Conservation (phyloP, 2,797 vertebrate species). For the Lagothrix lagotricha region DNA sequence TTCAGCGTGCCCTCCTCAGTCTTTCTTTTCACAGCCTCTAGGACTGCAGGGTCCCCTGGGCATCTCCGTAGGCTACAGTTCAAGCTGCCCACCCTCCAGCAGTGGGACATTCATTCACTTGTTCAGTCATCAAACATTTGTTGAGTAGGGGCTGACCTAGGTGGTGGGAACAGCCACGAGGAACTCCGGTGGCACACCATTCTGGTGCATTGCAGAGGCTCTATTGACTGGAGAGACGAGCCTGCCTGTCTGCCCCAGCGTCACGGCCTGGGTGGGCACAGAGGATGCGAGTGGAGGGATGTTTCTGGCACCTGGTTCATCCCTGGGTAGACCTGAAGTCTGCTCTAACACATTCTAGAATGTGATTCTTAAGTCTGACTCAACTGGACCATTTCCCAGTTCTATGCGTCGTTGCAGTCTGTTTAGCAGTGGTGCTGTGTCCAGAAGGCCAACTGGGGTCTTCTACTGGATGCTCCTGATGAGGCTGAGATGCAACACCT, state of each 20-base stretch:
- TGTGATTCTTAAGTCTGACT: background rate
- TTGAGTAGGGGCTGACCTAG: background rate
- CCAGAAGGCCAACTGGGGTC: background rate
- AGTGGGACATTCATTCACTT: background rate
- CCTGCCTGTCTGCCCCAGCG: background rate
- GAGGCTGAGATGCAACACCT: background rate
- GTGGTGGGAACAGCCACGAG: fast-evolving
- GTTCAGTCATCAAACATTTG: background rate
- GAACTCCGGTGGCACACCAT: background rate
- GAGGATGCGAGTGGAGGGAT: background rate
- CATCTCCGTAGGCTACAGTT: background rate
- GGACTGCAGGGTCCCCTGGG: background rate
- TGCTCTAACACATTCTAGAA: background rate
- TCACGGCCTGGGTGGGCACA: background rate
- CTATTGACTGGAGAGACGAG: background rate
- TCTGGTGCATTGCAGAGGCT: background rate
- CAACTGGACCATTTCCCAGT: background rate
- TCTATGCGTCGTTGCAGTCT: background rate
- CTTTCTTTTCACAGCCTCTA: background rate
- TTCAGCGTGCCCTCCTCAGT: background rate
- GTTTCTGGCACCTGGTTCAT: background rate
- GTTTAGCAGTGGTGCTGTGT: background rate
- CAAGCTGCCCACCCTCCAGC: background rate
- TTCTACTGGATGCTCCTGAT: background rate
- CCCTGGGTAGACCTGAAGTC: background rate